A percentile compares a stretch with the other conserved stretches of the same genome.
Conservation (phyloP, 1,140 invertebrate species). For the Philotrypesis tridentata region DNA sequence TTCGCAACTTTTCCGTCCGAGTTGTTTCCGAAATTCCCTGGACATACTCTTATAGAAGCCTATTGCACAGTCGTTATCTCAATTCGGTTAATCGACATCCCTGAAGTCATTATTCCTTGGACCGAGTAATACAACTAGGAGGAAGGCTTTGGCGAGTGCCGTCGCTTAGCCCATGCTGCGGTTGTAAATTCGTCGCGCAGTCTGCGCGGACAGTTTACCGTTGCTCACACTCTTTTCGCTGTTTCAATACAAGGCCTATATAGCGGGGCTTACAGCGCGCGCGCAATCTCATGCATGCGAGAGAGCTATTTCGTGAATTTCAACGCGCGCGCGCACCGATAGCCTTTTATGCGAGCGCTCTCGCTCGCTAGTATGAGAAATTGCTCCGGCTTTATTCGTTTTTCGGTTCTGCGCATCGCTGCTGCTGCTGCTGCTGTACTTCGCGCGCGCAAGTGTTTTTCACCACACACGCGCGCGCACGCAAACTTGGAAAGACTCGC, state of each 20-base stretch:
- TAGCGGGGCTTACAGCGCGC: not conserved
- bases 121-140: no score
- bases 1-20: no score
- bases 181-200: slow-evolving; percentile 10
- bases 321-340: not conserved
- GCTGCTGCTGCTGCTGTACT: no score
- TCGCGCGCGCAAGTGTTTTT: not conserved
- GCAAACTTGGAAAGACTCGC: no score
- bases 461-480: not conserved
- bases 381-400: not conserved
- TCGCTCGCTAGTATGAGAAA: not conserved
- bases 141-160: no score
- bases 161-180: not conserved
- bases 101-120: no score
- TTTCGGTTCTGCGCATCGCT: not conserved
- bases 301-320: slow-evolving; percentile 18
- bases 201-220: not conserved
- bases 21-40: no score
- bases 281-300: not conserved
- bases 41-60: no score
- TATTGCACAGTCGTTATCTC: no score
- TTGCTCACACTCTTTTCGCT: not conserved
- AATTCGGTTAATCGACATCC: no score
- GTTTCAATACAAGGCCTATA: not conserved
- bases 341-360: not conserved